Percentiles rank a stretch among this genome's conserved stretches.
These are phyloP conservation scores for Paraplagusia blochii DNA, from an alignment of 2,113 vertebrate genomes.

Conservation along the genomic window DNA sequence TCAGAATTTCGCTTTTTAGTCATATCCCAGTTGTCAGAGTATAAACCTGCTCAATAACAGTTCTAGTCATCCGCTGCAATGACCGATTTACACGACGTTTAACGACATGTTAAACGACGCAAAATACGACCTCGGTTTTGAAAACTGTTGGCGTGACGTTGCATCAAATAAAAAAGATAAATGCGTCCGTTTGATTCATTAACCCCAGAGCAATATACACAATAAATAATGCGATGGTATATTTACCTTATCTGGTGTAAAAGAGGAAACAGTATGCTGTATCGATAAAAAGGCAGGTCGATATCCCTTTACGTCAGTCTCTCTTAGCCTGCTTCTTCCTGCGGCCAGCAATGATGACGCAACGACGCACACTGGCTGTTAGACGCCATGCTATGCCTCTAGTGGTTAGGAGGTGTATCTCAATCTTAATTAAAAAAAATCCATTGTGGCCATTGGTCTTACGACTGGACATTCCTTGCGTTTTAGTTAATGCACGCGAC, in stretches of 20 bases:
- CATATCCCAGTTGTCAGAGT: no score
- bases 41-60: no score
- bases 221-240: fast-evolving
- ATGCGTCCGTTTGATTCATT: background rate
- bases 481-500: no score
- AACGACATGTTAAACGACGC: background rate
- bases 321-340: background rate
- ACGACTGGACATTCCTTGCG: no score
- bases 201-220: constrained; percentile 36
- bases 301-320: background rate
- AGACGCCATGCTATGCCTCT: constrained; percentile 3
- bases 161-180: background rate
- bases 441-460: no score
- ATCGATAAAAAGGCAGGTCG: fast-evolving
- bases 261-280: background rate
- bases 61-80: no score
- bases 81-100: no score
- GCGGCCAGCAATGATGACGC: constrained; percentile 50
- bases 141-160: background rate
- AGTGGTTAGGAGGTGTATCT: background rate
- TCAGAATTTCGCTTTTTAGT: no score
- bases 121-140: background rate
- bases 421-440: background rate
- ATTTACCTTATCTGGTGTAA: background rate
- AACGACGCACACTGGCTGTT: background rate